Percentiles rank a stretch among this genome's conserved stretches.
Conservation (phyloP, 2,113 vertebrate genomes). For the Pachyramphus minor region DNA sequence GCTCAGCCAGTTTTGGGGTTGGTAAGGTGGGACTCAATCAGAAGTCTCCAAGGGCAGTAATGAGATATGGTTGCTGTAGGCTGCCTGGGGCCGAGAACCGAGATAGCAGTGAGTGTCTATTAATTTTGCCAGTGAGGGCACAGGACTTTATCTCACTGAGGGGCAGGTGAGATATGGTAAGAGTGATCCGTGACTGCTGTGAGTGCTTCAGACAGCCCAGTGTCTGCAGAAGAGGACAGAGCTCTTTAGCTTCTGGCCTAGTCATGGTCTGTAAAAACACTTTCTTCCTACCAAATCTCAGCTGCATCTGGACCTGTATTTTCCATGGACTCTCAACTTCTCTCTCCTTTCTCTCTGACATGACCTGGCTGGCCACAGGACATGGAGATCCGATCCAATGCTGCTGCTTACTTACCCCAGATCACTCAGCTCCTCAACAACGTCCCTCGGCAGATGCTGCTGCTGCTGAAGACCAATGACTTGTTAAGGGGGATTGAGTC, state of each 20-base stretch:
- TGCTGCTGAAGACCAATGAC: conserved; percentile 97
- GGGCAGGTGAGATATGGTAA: not conserved
- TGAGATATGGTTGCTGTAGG: not conserved
- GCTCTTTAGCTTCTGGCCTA: not conserved
- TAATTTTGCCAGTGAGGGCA: not conserved
- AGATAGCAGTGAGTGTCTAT: not conserved
- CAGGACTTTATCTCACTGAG: not conserved
- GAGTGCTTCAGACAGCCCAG: not conserved
- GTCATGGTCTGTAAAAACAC: not conserved
- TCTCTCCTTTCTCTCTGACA: conserved; percentile 5
- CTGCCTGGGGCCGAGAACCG: not conserved
- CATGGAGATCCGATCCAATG: conserved; percentile 86
- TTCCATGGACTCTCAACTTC: not conserved
- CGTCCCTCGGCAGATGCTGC: conserved; percentile 92
- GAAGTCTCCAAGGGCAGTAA: not conserved
- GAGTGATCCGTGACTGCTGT: not conserved
- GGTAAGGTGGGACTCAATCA: not conserved
- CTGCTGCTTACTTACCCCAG: conserved; percentile 88
- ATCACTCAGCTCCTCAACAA: conserved; percentile 91
- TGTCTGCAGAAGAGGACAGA: not conserved
- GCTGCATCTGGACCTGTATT: not conserved
- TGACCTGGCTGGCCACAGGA: conserved; percentile 71
- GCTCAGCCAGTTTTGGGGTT: not conserved
- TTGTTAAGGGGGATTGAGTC: conserved; percentile 91
- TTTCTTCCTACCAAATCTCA: not conserved